Evolutionary conservation across 2,888 invertebrate genomes (phyloP), one percentile per base, ranked within the genome.

Genomic region (Adineta ricciae): DNA sequence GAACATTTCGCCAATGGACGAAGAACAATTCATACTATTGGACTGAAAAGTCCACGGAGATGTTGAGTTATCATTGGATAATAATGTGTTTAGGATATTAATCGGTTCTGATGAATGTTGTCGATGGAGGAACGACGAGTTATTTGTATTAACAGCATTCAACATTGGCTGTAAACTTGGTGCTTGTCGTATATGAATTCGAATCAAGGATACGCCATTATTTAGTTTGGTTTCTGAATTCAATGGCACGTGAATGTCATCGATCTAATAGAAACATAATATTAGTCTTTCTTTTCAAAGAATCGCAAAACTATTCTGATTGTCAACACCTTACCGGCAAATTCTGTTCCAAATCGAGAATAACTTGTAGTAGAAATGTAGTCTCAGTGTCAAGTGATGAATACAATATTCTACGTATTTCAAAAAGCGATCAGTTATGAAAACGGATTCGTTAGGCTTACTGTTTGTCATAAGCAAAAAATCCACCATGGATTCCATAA

Each of bases 341-440:
- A 24, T 41, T 38, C 14, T n/a, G 24, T n/a, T 41, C 24, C 24
- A 38, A 8, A 41, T 7, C 11, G 14, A 78, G 41, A 5, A 78
- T 41, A 9, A 14, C 7, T 78, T 78, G 78, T 38, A 78, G 41
- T 24, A 24, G 41, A 78, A 41, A 78, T 78, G 78, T 78, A 21
- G 41, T 78, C 24, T 78, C 41, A n/a, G 3, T 41, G n/a, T 78
- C 41, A n/a, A 78, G 7, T 11, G 78, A 41, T 0, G 78, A 41
- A 41, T 78, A 78, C 14, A 78, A 78, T 41, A 78, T 24, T 78
- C 78, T 78, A 78, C n/a, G n/a, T n/a, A n/a, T n/a, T n/a, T n/a
- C 19, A 50, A 50, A 50, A 9, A 50, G 14, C 16, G 11, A 50
- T 50, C 46, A 46, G 19, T 50, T 50, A 50, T 19, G 11, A 50